These are phyloP conservation scores for Mechanitis mazaeus DNA, from an alignment of 2,888 invertebrate species.

Conservation along the genomic window DNA sequence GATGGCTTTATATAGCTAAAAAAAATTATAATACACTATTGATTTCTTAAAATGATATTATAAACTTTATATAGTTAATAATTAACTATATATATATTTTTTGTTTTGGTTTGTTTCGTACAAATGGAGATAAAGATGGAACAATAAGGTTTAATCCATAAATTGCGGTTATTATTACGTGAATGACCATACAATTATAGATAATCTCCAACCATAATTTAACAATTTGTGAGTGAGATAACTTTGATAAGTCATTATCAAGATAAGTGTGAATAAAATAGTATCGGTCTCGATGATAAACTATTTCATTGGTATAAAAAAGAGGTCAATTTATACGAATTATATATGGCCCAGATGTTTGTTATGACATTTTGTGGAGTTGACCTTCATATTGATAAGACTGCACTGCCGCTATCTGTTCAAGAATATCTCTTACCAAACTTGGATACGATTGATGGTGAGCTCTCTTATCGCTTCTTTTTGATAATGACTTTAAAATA, in stretches of 20 bases:
- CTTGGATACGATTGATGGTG: constrained; percentile 63
- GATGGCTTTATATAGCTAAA: too few species aligned
- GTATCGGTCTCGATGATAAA: too few species aligned
- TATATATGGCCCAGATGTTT: constrained; percentile 4
- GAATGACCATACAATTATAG: too few species aligned
- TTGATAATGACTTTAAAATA: constrained; percentile 70
- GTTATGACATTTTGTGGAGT: constrained; percentile 32
- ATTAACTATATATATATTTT: too few species aligned
- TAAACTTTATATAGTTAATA: too few species aligned
- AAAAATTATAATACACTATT: too few species aligned
- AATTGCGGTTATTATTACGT: too few species aligned
- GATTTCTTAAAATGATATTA: too few species aligned
- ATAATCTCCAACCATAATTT: constrained; percentile 13
- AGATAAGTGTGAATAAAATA: constrained; percentile 15
- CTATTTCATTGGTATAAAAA: neutral
- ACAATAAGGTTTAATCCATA: too few species aligned
- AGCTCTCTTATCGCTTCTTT: constrained; percentile 57
- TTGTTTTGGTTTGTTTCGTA: too few species aligned
- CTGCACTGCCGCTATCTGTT: constrained; percentile 53
- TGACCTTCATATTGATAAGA: constrained; percentile 64
- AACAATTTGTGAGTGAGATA: constrained; percentile 15
- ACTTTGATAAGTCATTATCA: constrained; percentile 16
- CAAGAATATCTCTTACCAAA: constrained; percentile 48
- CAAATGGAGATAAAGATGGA: too few species aligned
- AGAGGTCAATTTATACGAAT: neutral